These are phyloP conservation scores for Tarsius wallacei DNA, from an alignment of 2,797 vertebrate genomes.

Conservation along the genomic window DNA sequence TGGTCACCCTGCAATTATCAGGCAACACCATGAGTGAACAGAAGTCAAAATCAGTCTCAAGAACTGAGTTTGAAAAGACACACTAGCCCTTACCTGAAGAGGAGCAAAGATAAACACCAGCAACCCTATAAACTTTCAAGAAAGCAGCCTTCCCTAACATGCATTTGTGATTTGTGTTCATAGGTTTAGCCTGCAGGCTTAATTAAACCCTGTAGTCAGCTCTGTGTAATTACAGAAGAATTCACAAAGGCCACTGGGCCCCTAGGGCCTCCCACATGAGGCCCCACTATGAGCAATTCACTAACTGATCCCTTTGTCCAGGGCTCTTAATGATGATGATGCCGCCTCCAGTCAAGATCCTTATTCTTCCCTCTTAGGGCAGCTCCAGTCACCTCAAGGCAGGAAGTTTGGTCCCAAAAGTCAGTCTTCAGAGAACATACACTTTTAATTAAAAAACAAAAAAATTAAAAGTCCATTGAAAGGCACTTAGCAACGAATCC, in stretches of 20 bases:
- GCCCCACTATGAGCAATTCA: conserved; percentile 74
- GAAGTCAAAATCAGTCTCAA: background rate
- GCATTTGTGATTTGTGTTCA: conserved; percentile 63
- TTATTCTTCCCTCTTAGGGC: conserved; percentile 62
- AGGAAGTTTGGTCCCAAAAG: conserved; percentile 77
- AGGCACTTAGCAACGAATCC: conserved; percentile 56
- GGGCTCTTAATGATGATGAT: conserved; percentile 78
- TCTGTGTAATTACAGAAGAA: conserved; percentile 84
- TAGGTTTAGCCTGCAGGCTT: conserved; percentile 80
- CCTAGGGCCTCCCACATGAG: conserved; percentile 80
- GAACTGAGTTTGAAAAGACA: conserved; percentile 9
- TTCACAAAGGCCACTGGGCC: conserved; percentile 80
- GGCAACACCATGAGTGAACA: conserved; percentile 47
- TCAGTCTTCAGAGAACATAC: conserved; percentile 41
- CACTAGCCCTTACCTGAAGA: background rate
- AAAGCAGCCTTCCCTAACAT: background rate
- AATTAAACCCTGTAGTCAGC: conserved; percentile 85
- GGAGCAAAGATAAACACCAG: background rate
- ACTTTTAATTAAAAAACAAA: conserved; percentile 65
- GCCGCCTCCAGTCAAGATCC: conserved; percentile 73
- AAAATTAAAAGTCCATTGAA: conserved; percentile 32
- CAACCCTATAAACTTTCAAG: fast-evolving
- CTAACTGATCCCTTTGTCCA: conserved; percentile 86
- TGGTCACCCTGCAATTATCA: background rate
- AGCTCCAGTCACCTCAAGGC: conserved; percentile 67